phyloP scores from a whole-genome alignment of 1,140 invertebrate species.

The Drosophila murphyi region DNA sequence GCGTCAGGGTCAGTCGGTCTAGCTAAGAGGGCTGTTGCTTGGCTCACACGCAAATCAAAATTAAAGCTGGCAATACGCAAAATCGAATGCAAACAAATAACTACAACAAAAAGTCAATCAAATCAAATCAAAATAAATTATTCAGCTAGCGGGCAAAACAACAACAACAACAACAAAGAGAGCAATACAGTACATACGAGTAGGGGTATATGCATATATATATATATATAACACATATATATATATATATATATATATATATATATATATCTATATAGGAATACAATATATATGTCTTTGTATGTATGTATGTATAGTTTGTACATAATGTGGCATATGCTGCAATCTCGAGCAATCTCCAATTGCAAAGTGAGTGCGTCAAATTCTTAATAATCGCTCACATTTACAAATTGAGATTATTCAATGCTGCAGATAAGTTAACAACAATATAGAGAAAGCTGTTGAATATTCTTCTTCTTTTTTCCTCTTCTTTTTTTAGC shows the following conservation, averaged over 20 bases:
- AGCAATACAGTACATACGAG: constrained; percentile 15
- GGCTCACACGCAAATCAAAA: constrained; percentile 7
- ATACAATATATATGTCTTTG: constrained; percentile 20
- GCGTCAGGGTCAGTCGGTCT: not conserved
- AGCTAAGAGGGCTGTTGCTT: not conserved
- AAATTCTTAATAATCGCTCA: constrained; percentile 75
- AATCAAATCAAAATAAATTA: constrained; percentile 31
- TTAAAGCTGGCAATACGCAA: constrained; percentile 18
- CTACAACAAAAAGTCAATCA: constrained; percentile 2
- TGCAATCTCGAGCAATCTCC: constrained; percentile 84
- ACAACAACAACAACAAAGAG: constrained; percentile 24
- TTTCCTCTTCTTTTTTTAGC: constrained; percentile 4
- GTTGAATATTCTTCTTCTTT: constrained; percentile 4
- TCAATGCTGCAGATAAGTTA: constrained; percentile 73
- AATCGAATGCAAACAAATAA: constrained; percentile 5
- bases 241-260: constrained; percentile 27
- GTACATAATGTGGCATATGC: constrained; percentile 77
- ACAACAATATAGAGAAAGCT: constrained; percentile 27
- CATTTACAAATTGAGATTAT: constrained; percentile 85
- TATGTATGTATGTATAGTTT: constrained; percentile 72
- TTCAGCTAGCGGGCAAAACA: constrained; percentile 37
- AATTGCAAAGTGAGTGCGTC: constrained; percentile 84
- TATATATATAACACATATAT: too few relatives aligned
- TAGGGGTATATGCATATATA: not conserved
- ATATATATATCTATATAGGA: constrained; percentile 16